Base-by-base conservation (phyloP, 2,888 invertebrate genomes). In the Agonopterix heracliana region DNA sequence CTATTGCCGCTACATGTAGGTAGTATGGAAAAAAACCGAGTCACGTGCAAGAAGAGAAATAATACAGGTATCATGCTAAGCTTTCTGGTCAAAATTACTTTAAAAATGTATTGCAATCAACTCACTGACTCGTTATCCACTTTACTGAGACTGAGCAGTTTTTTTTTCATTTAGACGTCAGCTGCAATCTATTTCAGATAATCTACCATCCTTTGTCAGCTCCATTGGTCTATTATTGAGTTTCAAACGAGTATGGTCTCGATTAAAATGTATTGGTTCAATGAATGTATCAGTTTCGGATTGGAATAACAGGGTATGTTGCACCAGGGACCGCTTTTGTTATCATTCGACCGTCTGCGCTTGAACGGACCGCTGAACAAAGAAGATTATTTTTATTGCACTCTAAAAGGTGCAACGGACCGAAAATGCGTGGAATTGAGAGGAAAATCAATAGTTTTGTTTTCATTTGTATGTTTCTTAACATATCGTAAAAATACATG, bases 351-450 rank as follows among this genome's bases (percentile, higher is more conserved):
- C 62, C 63, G 73, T 71, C 69, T 76, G 64, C 70, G 66, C 65
- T 57, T 64, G 57, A 61, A 66, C 70, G 76, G 78, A 61, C 71
- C 71, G 63, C 57, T 75, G 79, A 67, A 80, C 78, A 84, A 82
- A 82, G 82, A 74, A 79, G 82, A 86, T 85, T 85, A 84, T 85
- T 86, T 85, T 84, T 83, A 84, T 81, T 84, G 83, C 78, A 72
- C 75, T 69, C 70, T 71, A 74, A 81, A 82, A 80, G 76, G 81
- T 78, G 81, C 82, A 81, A 61, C 71, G 66, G 74, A 74, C 79
- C 74, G 76, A 73, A 76, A 72, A 74, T 74, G 77, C 72, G 74
- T 74, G 77, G 77, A 76, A 81, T 81, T 80, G 76, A 73, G 78
- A 73, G 74, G 60, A 70, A 72, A 81, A 77, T 77, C 73, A 71